A percentile compares a stretch with the other conserved stretches of the same genome.
Evolutionary conservation across 2,113 vertebrate genomes (phyloP).

Genomic region (Callocephalon fimbriatum): DNA sequence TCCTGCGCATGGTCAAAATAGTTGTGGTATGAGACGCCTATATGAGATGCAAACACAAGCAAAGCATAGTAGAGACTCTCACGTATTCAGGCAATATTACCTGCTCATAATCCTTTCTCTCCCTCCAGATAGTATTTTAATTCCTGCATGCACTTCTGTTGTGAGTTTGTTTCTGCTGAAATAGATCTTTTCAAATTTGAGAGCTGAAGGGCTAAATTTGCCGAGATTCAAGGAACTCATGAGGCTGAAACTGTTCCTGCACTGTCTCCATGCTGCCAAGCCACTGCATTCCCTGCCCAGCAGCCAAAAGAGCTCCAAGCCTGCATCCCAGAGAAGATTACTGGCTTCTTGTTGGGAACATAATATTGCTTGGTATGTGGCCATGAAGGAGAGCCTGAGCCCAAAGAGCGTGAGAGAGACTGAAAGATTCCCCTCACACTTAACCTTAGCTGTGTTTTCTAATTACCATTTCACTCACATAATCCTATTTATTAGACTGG

Average conservation of each 20-base stretch:
- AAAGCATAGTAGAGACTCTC: neutral
- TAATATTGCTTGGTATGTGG: neutral
- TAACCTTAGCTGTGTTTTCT: neutral
- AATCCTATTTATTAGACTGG: neutral
- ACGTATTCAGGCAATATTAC: neutral
- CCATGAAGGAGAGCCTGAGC: neutral
- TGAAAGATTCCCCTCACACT: neutral
- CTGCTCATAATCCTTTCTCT: neutral
- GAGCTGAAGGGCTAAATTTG: neutral
- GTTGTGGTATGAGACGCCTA: neutral
- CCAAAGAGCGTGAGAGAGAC: neutral
- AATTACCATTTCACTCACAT: neutral
- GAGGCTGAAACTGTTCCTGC: neutral
- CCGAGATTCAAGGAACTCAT: accelerated
- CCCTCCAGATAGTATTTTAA: neutral
- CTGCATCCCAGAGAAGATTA: neutral
- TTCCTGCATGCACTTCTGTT: neutral
- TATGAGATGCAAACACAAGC: neutral
- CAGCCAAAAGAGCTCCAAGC: neutral
- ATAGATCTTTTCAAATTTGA: neutral
- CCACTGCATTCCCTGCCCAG: neutral
- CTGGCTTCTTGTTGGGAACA: neutral
- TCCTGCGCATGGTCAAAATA: neutral
- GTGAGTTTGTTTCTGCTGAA: neutral
- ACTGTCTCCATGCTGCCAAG: neutral